These are phyloP conservation scores for Drosophila repletoides DNA, from an alignment of 1,140 invertebrate genomes.

Conservation along the genomic window DNA sequence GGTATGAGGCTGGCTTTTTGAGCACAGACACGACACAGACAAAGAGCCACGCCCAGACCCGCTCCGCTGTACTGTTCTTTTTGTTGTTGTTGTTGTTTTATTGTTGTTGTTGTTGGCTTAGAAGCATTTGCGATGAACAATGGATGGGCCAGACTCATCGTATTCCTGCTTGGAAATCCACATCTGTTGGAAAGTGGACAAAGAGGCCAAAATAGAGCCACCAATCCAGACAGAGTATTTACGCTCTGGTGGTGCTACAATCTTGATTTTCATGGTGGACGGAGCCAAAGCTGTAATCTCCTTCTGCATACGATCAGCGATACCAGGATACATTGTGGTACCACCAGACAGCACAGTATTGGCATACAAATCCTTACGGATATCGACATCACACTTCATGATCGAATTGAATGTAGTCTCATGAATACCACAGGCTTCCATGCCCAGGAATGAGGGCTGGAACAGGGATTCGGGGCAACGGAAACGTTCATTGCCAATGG, in stretches of 20 bases:
- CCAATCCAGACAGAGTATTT: slow-evolving; percentile 97
- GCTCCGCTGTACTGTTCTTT: slow-evolving; percentile 1
- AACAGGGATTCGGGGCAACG: slow-evolving; percentile 96
- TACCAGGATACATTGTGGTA: slow-evolving; percentile 90
- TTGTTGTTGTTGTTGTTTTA: background rate
- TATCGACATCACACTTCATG: slow-evolving; percentile 96
- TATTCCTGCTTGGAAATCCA: slow-evolving; percentile 98
- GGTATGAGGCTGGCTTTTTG: too few relatives aligned
- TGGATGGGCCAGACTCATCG: slow-evolving; percentile 95
- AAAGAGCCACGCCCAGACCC: slow-evolving; percentile 82
- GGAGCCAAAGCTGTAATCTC: slow-evolving; percentile 93
- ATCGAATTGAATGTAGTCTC: slow-evolving; percentile 97
- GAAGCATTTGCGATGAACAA: slow-evolving; percentile 97
- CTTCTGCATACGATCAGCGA: slow-evolving; percentile 94
- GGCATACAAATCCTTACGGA: slow-evolving; percentile 94
- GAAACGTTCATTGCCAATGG: slow-evolving; percentile 96
- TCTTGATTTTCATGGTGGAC: slow-evolving; percentile 96
- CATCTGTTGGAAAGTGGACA: slow-evolving; percentile 96
- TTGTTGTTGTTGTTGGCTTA: slow-evolving; percentile 85
- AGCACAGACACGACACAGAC: slow-evolving; percentile 85
- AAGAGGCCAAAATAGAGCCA: slow-evolving; percentile 92
- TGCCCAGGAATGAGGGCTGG: slow-evolving; percentile 94
- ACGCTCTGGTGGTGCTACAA: slow-evolving; percentile 95
- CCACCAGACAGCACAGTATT: slow-evolving; percentile 95
- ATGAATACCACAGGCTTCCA: slow-evolving; percentile 95